Evolutionary conservation across 2,797 vertebrate genomes (phyloP).

Genomic region (Ciconia nigra): DNA sequence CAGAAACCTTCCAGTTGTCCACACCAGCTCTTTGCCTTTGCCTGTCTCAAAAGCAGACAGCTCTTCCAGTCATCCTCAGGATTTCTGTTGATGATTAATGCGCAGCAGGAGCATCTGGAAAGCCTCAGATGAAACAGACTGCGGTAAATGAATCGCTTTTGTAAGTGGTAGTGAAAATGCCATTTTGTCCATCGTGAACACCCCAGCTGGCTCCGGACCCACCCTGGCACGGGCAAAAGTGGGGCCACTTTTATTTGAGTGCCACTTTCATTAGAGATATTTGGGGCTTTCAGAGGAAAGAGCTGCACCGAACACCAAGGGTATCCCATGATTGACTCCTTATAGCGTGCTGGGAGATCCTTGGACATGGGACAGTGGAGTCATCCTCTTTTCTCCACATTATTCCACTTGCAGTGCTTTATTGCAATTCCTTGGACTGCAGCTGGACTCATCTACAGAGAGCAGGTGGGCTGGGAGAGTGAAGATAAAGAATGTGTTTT

Average conservation of each 20-base stretch:
- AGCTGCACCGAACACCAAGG: background rate
- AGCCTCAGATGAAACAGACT: background rate
- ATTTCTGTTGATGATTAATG: background rate
- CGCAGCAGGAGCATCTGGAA: constrained; percentile 12
- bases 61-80: background rate
- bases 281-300: background rate
- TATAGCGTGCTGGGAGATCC: background rate
- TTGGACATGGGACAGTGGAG: background rate
- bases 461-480: background rate
- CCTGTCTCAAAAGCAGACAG: background rate
- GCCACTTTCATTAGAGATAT: background rate
- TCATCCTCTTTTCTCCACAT: background rate
- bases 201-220: background rate
- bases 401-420: background rate
- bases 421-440: background rate
- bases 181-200: background rate
- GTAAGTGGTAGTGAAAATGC: background rate
- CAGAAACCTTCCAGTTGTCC: background rate
- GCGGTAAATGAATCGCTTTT: accelerated
- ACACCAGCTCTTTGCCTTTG: background rate
- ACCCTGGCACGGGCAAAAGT: background rate
- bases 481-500: background rate
- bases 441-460: background rate
- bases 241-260: background rate
- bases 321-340: background rate